Evolutionary conservation across 2,888 invertebrate species (phyloP).

Genomic region (Trachelus iudaicus): DNA sequence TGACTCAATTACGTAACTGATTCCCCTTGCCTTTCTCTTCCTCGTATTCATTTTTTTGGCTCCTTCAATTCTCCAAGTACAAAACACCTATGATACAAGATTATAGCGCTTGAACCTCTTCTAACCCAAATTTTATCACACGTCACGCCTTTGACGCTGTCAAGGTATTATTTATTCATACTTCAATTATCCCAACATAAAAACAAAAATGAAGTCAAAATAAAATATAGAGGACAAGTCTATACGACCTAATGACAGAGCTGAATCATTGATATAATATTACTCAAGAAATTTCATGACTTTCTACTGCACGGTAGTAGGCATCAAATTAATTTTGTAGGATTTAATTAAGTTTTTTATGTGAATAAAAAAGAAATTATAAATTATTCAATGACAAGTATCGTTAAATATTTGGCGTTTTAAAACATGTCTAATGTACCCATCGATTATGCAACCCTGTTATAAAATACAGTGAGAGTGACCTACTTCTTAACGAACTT

Average conservation of each 20-base stretch:
- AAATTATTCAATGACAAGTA: too few species aligned
- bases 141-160: not conserved
- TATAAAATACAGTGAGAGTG: too few species aligned
- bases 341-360: too few species aligned
- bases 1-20: not conserved
- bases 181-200: not conserved
- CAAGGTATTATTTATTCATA: not conserved
- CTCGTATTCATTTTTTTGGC: not conserved
- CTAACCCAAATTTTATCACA: not conserved
- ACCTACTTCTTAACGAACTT: too few species aligned
- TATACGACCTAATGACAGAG: not conserved
- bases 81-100: not conserved
- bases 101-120: not conserved
- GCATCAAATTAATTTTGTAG: too few species aligned
- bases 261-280: not conserved
- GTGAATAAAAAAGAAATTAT: too few species aligned
- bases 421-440: too few species aligned
- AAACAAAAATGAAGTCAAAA: not conserved
- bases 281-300: not conserved
- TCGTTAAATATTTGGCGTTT: too few species aligned
- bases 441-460: too few species aligned
- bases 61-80: not conserved
- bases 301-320: too few species aligned
- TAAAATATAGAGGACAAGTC: too few species aligned
- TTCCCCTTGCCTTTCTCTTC: not conserved